Base-by-base conservation (phyloP, 53 echinoderm and acorn worm genomes). In the Hippasteria phrygiana region DNA sequence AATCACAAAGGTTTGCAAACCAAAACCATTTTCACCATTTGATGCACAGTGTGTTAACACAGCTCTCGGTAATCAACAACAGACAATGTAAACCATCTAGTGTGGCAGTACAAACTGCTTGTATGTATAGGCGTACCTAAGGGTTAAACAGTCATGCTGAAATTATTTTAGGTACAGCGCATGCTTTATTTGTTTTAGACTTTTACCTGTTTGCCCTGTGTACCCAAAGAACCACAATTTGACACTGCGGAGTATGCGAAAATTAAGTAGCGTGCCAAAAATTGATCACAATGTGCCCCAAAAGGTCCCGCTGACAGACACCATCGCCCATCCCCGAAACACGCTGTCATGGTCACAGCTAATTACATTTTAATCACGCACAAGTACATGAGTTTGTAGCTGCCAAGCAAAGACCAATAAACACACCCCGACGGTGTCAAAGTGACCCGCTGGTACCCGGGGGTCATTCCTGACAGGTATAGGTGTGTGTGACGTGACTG, bases 361-460 rank as follows among this genome's bases (percentile, higher is more conserved):
- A 85, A 85, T 85, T 85, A 67, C 85, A 69, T 38, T 85, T 85
- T 85, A 85, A 85, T 85, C 85, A 85, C 85, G 64, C 71, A 48
- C 54, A 85, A 85, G 51, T 82, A 82, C 82, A 82, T 13, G 82
- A 66, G 62, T 82, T 82, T 82, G 66, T 82, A 26, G 82, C 64
- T 45, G 29, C 65, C 66, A 63, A 65, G 46, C 82, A 27, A 82
- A 82, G 36, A 63, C 82, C 66, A 82, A 82, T 46, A 82, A 82
- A 82, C 66, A 82, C 37, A 33, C 11, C 43, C 65, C 41, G 35
- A 56, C 24, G 64, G 82, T 66, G 66, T 65, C 82, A 82, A 82
- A 82, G 82, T 62, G 7, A 26, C 24, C 79, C 79, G 79, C 78
- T 29, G 77, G 13, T 33, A 26, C 5, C 64, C 26, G 26, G 24